A percentile compares a stretch with the other conserved stretches of the same genome.
phyloP scores from a whole-genome alignment of 2,113 vertebrate genomes.

The Sterrhoptilus dennistouni region DNA sequence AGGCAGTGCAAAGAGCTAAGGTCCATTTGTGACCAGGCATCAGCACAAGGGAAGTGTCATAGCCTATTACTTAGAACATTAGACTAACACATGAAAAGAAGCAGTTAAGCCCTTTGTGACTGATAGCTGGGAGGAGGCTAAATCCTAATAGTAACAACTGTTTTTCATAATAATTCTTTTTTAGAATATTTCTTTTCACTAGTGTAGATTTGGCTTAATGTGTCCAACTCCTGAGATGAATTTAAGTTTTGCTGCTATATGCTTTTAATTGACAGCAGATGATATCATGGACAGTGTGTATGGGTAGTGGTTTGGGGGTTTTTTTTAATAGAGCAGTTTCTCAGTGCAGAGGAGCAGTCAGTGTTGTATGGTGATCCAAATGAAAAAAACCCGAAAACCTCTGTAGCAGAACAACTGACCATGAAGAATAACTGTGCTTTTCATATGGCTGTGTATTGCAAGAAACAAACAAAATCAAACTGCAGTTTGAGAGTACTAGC shows the following conservation, averaged over 20 bases:
- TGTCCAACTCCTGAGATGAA: neutral
- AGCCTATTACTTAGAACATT: neutral
- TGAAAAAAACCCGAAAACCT: neutral
- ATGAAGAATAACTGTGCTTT: neutral
- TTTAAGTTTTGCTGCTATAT: neutral
- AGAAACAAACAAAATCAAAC: neutral
- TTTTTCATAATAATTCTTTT: neutral
- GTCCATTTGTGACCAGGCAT: neutral
- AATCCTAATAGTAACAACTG: neutral
- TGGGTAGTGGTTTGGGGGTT: neutral
- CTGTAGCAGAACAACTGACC: neutral
- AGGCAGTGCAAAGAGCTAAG: neutral
- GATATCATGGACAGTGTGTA: neutral
- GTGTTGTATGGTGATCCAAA: neutral
- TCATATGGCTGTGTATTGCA: neutral
- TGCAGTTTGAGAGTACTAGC: neutral
- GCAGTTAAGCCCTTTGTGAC: neutral
- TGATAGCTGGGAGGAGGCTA: neutral
- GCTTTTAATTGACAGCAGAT: slow-evolving; percentile 9
- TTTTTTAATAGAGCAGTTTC: neutral
- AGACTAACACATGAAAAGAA: neutral
- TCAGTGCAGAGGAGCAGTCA: neutral
- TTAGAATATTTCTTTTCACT: neutral
- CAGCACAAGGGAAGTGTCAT: neutral
- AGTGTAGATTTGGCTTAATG: neutral